A percentile compares a stretch with the other conserved stretches of the same genome.
Conservation (phyloP, 2,113 vertebrate genomes). For the Plecotus auritus region DNA sequence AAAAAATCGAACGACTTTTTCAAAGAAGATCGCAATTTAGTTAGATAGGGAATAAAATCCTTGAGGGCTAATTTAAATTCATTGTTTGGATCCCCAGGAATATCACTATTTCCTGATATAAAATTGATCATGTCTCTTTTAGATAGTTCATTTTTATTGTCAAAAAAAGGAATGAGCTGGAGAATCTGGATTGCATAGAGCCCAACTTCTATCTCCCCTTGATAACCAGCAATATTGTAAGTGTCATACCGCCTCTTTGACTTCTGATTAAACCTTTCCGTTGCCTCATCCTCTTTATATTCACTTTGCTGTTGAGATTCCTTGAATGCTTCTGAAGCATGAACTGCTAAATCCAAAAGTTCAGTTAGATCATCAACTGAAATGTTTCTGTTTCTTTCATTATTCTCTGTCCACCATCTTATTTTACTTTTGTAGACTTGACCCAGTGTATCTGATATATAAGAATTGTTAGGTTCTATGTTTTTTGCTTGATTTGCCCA, state of each 20-base stretch:
- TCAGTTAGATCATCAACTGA: slow-evolving; percentile 59
- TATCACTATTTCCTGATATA: slow-evolving; percentile 75
- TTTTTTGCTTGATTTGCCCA: slow-evolving; percentile 82
- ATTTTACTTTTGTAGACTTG: slow-evolving; percentile 87
- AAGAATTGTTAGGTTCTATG: slow-evolving; percentile 80
- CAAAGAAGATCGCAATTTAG: slow-evolving; percentile 67
- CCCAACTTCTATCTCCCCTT: slow-evolving; percentile 86
- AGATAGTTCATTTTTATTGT: slow-evolving; percentile 50
- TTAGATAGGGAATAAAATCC: slow-evolving; percentile 72
- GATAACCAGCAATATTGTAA: slow-evolving; percentile 84
- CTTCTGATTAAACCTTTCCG: slow-evolving; percentile 45
- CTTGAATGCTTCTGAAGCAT: slow-evolving; percentile 81
- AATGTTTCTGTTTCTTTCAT: slow-evolving; percentile 56
- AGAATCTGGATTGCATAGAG: slow-evolving; percentile 81
- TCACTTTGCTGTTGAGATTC: slow-evolving; percentile 84
- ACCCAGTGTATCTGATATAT: slow-evolving; percentile 85
- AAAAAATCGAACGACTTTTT: slow-evolving; percentile 79
- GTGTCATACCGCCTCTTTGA: slow-evolving; percentile 69
- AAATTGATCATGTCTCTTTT: slow-evolving; percentile 75
- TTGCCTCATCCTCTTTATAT: slow-evolving; percentile 69
- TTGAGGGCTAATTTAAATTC: slow-evolving; percentile 69
- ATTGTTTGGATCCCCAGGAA: slow-evolving; percentile 55
- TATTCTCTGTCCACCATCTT: slow-evolving; percentile 72
- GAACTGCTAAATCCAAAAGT: slow-evolving; percentile 78
- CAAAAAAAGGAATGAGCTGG: slow-evolving; percentile 76